Conservation (phyloP, 2,797 vertebrate genomes). For the Macroramphosus scolopax region DNA sequence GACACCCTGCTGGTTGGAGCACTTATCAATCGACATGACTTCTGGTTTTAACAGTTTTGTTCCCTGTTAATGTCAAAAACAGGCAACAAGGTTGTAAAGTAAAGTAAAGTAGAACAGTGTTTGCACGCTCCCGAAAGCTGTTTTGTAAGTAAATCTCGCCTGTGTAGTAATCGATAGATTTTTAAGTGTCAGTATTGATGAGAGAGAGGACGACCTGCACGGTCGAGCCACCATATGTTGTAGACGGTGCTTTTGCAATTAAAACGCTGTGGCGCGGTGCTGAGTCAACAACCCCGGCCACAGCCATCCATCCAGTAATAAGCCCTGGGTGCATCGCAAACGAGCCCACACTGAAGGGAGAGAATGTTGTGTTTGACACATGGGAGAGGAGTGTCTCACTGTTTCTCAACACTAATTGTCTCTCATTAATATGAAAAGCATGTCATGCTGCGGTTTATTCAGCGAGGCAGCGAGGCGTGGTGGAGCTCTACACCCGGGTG, state of each 20-base stretch:
- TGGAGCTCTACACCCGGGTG: constrained; percentile 39
- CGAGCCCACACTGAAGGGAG: constrained; percentile 57
- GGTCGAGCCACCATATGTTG: constrained; percentile 24
- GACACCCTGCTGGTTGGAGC: neutral
- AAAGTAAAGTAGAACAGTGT: too few species aligned
- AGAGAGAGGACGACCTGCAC: constrained; percentile 9
- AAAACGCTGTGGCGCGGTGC: constrained; percentile 47
- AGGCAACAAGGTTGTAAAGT: too few species aligned
- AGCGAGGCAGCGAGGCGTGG: constrained; percentile 22
- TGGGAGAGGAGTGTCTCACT: constrained; percentile 39
- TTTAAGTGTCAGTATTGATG: too few species aligned
- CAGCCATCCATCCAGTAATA: constrained; percentile 59
- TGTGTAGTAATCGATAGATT: too few species aligned
- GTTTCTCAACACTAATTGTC: constrained; percentile 65
- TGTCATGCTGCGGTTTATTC: constrained; percentile 50
- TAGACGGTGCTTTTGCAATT: constrained; percentile 44
- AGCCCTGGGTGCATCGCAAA: constrained; percentile 58
- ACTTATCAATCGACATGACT: too few species aligned
- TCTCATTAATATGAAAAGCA: constrained; percentile 66
- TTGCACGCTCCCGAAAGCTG: too few species aligned
- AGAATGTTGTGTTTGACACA: constrained; percentile 60
- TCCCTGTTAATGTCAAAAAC: too few species aligned
- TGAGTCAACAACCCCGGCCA: constrained; percentile 66
- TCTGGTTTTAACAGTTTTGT: too few species aligned
- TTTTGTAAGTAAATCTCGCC: too few species aligned